phyloP scores from a whole-genome alignment of 2,113 vertebrate genomes.

The Amblyornis subalaris region DNA sequence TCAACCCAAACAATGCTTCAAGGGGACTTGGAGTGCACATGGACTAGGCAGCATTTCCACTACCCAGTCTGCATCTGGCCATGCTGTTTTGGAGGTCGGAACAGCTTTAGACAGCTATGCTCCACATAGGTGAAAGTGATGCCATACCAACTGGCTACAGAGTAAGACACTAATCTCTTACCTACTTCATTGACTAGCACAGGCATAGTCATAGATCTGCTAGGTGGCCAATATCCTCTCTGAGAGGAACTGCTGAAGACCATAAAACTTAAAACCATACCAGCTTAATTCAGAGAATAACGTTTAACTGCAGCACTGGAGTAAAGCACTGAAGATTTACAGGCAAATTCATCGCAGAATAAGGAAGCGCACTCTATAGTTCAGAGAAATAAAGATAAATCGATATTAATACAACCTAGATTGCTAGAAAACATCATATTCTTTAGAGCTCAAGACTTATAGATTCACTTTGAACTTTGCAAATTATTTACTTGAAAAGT shows the following conservation, averaged over 20 bases:
- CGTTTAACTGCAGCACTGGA: neutral
- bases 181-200: neutral
- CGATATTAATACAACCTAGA: neutral
- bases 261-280: neutral
- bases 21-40: neutral
- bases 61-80: neutral
- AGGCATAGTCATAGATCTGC: neutral
- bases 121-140: rapidly evolving
- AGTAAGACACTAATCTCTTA: neutral
- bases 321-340: neutral
- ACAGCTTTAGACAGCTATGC: neutral
- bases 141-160: neutral
- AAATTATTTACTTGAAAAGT: neutral
- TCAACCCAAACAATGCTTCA: neutral
- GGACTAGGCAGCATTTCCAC: neutral
- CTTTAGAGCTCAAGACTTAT: neutral
- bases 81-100: neutral
- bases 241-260: neutral
- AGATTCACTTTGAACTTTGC: neutral
- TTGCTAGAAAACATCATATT: neutral
- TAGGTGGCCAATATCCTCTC: neutral
- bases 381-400: neutral
- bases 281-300: neutral
- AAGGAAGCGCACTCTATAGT: neutral
- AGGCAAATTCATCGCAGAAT: neutral